phyloP scores from a whole-genome alignment of 2,888 invertebrate species.

The Lasioglossum marginatum region DNA sequence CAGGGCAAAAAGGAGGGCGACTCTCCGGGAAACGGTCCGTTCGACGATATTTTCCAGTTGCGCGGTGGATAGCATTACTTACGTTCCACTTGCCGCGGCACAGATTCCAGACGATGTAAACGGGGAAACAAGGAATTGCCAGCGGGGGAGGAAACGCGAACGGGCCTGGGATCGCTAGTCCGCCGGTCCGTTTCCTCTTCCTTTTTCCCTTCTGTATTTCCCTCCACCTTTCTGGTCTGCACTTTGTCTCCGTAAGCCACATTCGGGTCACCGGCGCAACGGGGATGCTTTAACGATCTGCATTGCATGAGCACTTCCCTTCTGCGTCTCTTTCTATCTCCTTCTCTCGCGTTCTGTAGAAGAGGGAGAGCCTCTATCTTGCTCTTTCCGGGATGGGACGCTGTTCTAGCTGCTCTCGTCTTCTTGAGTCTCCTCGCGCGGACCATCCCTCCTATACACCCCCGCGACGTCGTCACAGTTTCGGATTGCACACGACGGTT shows the following conservation, averaged over 20 bases:
- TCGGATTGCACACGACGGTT: conserved; percentile 57
- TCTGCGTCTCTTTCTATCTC: conserved; percentile 5
- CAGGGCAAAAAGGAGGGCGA: background rate
- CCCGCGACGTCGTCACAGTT: conserved; percentile 50
- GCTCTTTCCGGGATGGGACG: conserved; percentile 1
- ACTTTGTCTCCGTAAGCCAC: conserved; percentile 73
- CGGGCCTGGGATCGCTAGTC: conserved; percentile 44
- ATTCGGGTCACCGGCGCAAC: conserved; percentile 74
- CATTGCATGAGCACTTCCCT: conserved; percentile 74
- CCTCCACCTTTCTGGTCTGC: conserved; percentile 51
- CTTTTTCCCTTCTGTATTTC: conserved; percentile 52
- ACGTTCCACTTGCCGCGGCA: conserved; percentile 50
- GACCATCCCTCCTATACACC: conserved; percentile 24
- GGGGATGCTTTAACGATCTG: conserved; percentile 76
- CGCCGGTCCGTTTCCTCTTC: conserved; percentile 52
- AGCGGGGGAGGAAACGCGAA: conserved; percentile 56
- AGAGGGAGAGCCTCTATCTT: background rate
- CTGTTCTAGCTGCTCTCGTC: conserved; percentile 1
- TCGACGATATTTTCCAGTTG: conserved; percentile 54
- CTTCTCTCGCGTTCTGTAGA: background rate
- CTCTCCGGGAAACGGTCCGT: conserved; percentile 19
- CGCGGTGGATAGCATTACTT: conserved; percentile 42
- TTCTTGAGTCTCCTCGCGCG: conserved; percentile 35
- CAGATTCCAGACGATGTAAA: conserved; percentile 61
- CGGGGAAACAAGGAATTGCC: conserved; percentile 62